Conservation (phyloP, 2,888 invertebrate genomes). For the Luperina testacea region DNA sequence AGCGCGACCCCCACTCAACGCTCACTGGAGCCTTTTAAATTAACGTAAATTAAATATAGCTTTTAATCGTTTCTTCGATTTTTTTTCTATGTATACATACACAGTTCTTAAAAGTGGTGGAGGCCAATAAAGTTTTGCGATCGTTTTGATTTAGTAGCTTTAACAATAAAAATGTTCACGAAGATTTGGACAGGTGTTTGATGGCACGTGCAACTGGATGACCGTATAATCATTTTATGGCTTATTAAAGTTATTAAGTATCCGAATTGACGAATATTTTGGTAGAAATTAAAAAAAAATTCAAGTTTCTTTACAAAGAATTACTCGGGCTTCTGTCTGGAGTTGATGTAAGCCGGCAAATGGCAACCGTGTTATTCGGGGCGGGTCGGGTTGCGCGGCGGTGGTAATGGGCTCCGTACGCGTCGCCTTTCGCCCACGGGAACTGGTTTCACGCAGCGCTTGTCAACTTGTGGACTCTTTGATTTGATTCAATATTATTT, state of each 20-base stretch:
- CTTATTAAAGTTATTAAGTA: conserved; percentile 5
- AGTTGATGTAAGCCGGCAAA: conserved; percentile 61
- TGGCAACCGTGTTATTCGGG: conserved; percentile 65
- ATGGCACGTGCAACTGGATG: conserved; percentile 27
- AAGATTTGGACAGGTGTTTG: conserved; percentile 29
- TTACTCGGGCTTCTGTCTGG: conserved; percentile 50
- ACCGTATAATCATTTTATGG: conserved; percentile 16
- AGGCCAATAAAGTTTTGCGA: conserved; percentile 43
- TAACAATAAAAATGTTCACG: conserved; percentile 45
- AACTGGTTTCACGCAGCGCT: conserved; percentile 78
- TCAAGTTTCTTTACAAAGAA: conserved; percentile 23
- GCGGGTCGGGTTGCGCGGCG: conserved; percentile 65
- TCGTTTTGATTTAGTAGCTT: conserved; percentile 45
- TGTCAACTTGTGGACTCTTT: conserved; percentile 68
- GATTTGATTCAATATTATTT: conserved; percentile 64
- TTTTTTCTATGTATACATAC: neutral
- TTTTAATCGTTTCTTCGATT: conserved; percentile 22
- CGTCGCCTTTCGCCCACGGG: conserved; percentile 79
- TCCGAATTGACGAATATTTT: conserved; percentile 11
- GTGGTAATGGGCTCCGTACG: conserved; percentile 62
- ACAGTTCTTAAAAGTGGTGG: neutral
- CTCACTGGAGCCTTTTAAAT: conserved; percentile 29
- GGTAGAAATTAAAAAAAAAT: neutral
- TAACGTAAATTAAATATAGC: conserved; percentile 16
- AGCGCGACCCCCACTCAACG: conserved; percentile 30